These are phyloP conservation scores for Embidobia sp. DNA, from an alignment of 2,888 invertebrate genomes.

Conservation along the genomic window DNA sequence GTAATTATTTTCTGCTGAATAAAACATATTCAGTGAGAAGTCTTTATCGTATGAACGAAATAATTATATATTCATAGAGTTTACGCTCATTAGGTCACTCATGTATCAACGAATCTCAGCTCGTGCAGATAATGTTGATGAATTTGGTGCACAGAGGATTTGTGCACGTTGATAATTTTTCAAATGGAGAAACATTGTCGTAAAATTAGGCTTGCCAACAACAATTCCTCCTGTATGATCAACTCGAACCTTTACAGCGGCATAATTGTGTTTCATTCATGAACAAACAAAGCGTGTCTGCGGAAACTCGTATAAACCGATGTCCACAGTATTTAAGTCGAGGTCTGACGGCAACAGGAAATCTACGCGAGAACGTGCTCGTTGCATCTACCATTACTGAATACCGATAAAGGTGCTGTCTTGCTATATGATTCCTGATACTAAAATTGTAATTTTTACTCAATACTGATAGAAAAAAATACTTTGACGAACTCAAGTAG, in stretches of 20 bases:
- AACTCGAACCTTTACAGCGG: constrained; percentile 37
- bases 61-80: constrained; percentile 58
- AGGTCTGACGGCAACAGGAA: constrained; percentile 78
- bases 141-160: constrained; percentile 72
- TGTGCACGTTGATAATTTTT: constrained; percentile 67
- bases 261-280: constrained; percentile 74
- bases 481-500: no score
- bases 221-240: constrained; percentile 49
- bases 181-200: constrained; percentile 54
- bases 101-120: constrained; percentile 67
- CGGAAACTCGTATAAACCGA: constrained; percentile 74
- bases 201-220: constrained; percentile 57
- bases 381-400: constrained; percentile 71
- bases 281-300: constrained; percentile 78
- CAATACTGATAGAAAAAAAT: no score
- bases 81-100: constrained; percentile 56
- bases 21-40: no score
- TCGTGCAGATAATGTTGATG: constrained; percentile 74
- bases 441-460: constrained; percentile 51
- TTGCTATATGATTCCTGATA: constrained; percentile 57
- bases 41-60: no score
- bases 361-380: constrained; percentile 74
- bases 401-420: constrained; percentile 57
- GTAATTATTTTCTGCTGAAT: no score
- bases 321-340: constrained; percentile 78